Conservation (phyloP, 2,797 vertebrate species). For the Chelon auratus region DNA sequence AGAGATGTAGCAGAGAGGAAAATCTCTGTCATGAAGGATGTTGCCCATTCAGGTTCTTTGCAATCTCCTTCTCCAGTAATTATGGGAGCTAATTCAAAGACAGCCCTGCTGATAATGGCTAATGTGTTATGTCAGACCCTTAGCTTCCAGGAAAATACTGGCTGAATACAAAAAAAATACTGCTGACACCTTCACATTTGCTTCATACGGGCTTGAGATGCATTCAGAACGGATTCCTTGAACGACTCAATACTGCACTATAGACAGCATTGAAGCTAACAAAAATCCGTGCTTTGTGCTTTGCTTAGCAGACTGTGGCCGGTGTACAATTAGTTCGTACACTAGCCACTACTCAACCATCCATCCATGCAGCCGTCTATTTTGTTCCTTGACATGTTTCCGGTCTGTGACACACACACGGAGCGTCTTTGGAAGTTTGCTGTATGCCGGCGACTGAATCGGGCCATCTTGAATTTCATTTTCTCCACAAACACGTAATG, state of each 20-base stretch:
- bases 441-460: neutral
- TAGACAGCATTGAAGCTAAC: neutral
- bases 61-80: constrained; percentile 32
- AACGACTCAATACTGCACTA: neutral
- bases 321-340: too few species aligned
- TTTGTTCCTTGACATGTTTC: too few species aligned
- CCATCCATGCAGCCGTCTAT: neutral
- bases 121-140: constrained; percentile 21
- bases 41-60: constrained; percentile 25
- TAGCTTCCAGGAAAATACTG: constrained; percentile 5
- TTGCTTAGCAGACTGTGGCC: too few species aligned
- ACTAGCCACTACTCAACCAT: neutral
- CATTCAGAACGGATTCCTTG: constrained; percentile 1
- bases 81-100: constrained; percentile 29
- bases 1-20: constrained; percentile 8
- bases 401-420: too few species aligned
- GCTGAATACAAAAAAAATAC: constrained; percentile 6
- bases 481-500: too few species aligned
- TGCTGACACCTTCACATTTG: constrained; percentile 21
- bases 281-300: neutral
- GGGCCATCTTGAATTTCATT: too few species aligned
- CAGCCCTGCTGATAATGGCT: constrained; percentile 18
- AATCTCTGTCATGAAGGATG: constrained; percentile 14
- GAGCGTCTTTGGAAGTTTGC: neutral
- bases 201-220: constrained; percentile 21